phyloP scores from a whole-genome alignment of 2,113 vertebrate genomes.

The Corvus hawaiiensis region DNA sequence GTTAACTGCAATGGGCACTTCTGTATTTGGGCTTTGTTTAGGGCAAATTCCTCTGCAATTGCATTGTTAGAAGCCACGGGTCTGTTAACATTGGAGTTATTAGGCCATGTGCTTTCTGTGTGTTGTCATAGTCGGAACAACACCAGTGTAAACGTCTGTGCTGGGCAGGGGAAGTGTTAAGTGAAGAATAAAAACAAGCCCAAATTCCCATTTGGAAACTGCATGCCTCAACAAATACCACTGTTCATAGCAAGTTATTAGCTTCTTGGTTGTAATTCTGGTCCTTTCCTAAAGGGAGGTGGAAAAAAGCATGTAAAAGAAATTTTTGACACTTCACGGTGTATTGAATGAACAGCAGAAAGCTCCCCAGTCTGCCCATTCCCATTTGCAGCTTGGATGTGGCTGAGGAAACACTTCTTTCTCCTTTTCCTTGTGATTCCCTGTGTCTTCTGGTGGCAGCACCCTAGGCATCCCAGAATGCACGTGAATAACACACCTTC shows the following conservation, averaged over 20 bases:
- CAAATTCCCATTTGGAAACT: constrained; percentile 57
- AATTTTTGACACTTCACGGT: constrained; percentile 13
- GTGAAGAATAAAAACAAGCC: constrained; percentile 51
- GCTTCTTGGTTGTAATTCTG: constrained; percentile 47
- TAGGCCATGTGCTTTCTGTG: constrained; percentile 35
- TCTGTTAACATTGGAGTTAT: constrained; percentile 46
- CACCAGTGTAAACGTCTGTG: background rate
- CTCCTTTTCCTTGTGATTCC: background rate
- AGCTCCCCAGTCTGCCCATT: background rate
- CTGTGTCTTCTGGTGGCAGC: background rate
- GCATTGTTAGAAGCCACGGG: constrained; percentile 43
- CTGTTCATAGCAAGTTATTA: constrained; percentile 40
- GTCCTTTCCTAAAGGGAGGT: constrained; percentile 20
- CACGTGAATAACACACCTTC: accelerated
- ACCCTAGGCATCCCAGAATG: background rate
- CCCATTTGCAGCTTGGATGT: background rate
- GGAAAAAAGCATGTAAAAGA: constrained; percentile 39
- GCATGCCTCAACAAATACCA: constrained; percentile 60
- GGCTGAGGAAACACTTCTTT: background rate
- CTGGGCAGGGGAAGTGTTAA: constrained; percentile 52
- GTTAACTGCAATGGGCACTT: background rate
- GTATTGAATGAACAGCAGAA: constrained; percentile 8
- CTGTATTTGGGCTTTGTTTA: constrained; percentile 37
- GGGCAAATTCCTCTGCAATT: constrained; percentile 47
- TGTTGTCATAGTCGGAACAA: constrained; percentile 29